phyloP scores from a whole-genome alignment of 2,113 vertebrate genomes.

The Prunella himalayana region DNA sequence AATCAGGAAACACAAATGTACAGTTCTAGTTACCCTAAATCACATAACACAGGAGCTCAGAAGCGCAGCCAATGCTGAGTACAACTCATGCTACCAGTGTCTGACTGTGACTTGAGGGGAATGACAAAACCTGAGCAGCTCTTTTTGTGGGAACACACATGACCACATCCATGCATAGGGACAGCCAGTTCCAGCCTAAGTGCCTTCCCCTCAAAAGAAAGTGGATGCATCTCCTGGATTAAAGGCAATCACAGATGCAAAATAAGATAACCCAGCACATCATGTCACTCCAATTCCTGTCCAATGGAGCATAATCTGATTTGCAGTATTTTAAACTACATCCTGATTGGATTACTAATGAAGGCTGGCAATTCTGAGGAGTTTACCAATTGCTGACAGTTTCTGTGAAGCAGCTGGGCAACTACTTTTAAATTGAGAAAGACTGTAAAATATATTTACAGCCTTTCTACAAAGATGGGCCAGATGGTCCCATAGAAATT shows the following conservation, averaged over 20 bases:
- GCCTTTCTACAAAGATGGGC: constrained; percentile 46
- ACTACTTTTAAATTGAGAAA: constrained; percentile 63
- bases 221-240: background rate
- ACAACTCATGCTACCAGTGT: background rate
- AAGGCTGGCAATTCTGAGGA: constrained; percentile 42
- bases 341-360: constrained; percentile 64
- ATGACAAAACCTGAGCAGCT: background rate
- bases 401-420: constrained; percentile 61
- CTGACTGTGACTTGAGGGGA: background rate
- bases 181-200: background rate
- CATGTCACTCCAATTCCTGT: constrained; percentile 32
- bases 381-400: constrained; percentile 58
- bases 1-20: background rate
- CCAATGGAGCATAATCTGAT: constrained; percentile 44
- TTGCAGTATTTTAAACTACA: constrained; percentile 51
- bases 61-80: background rate
- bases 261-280: constrained; percentile 47
- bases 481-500: constrained; percentile 64
- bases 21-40: background rate
- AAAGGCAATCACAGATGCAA: constrained; percentile 38
- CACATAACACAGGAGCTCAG: background rate
- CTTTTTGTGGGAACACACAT: background rate
- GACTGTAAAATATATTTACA: constrained; percentile 62
- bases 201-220: background rate
- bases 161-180: background rate